Conservation (phyloP, 2,888 invertebrate genomes). For the Drosophila paramelanica region DNA sequence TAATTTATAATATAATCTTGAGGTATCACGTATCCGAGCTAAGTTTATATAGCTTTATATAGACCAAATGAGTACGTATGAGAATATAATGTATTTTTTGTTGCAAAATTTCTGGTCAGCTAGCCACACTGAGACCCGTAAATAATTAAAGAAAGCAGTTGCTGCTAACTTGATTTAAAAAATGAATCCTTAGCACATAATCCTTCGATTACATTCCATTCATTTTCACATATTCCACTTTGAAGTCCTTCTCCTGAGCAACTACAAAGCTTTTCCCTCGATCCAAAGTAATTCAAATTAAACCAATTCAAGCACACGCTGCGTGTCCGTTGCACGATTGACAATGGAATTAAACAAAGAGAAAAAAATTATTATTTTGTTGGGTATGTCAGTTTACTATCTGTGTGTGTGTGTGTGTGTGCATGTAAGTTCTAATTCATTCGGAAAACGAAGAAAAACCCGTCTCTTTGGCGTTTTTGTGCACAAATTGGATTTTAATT, state of each 20-base stretch:
- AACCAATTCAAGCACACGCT: slow-evolving; percentile 34
- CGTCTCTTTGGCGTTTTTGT: slow-evolving; percentile 58
- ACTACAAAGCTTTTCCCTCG: slow-evolving; percentile 11
- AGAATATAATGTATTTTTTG: no score
- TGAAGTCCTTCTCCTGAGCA: slow-evolving; percentile 9
- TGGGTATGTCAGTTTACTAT: background rate
- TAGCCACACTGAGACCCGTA: no score
- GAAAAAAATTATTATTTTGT: slow-evolving; percentile 22
- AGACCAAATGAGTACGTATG: no score
- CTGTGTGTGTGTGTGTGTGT: background rate
- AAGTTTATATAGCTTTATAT: no score
- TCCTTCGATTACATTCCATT: background rate
- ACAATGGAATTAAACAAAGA: slow-evolving; percentile 38
- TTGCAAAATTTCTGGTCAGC: background rate
- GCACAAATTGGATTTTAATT: slow-evolving; percentile 80
- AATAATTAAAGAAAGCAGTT: background rate
- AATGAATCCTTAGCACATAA: background rate
- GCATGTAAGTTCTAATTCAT: slow-evolving; percentile 55
- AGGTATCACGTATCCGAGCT: no score
- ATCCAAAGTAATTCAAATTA: slow-evolving; percentile 28
- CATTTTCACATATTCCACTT: background rate
- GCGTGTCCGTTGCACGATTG: slow-evolving; percentile 37
- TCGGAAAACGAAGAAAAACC: slow-evolving; percentile 27
- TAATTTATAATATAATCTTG: no score
- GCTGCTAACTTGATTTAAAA: background rate